A percentile compares a stretch with the other conserved stretches of the same genome.
These are phyloP conservation scores for Vanessa atalanta DNA, from an alignment of 1,140 invertebrate species.

Conservation along the genomic window DNA sequence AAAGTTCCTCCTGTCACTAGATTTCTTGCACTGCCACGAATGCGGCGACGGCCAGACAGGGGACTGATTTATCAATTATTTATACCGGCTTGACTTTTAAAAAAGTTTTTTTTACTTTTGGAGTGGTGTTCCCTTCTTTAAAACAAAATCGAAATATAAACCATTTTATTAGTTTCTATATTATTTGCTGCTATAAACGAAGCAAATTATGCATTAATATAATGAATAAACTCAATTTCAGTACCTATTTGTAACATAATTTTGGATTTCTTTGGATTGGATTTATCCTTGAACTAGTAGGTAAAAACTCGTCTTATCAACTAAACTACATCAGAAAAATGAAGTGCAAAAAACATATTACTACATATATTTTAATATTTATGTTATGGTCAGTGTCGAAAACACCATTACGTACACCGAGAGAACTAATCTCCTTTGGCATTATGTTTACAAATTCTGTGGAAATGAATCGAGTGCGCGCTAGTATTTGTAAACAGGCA, in stretches of 20 bases:
- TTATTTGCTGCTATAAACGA: too few species aligned
- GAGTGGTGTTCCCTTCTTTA: constrained; percentile 35
- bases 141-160: constrained; percentile 46
- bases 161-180: not conserved
- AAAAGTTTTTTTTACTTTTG: constrained; percentile 43
- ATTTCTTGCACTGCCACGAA: constrained; percentile 54
- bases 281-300: too few species aligned
- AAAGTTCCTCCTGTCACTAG: constrained; percentile 49
- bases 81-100: constrained; percentile 61
- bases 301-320: too few species aligned
- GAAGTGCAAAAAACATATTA: too few species aligned
- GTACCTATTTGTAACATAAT: too few species aligned
- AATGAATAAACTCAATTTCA: too few species aligned
- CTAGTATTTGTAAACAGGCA: constrained; percentile 78
- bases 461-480: constrained; percentile 73
- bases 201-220: too few species aligned
- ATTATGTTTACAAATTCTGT: constrained; percentile 72
- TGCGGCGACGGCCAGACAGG: constrained; percentile 45
- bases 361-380: constrained; percentile 4
- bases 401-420: constrained; percentile 38
- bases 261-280: too few species aligned
- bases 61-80: constrained; percentile 65
- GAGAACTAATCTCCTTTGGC: constrained; percentile 59
- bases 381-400: constrained; percentile 19
- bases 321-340: too few species aligned